A percentile compares a stretch with the other conserved stretches of the same genome.
phyloP scores from a whole-genome alignment of 92 coral and sea anemone species.

The Ricordea florida region DNA sequence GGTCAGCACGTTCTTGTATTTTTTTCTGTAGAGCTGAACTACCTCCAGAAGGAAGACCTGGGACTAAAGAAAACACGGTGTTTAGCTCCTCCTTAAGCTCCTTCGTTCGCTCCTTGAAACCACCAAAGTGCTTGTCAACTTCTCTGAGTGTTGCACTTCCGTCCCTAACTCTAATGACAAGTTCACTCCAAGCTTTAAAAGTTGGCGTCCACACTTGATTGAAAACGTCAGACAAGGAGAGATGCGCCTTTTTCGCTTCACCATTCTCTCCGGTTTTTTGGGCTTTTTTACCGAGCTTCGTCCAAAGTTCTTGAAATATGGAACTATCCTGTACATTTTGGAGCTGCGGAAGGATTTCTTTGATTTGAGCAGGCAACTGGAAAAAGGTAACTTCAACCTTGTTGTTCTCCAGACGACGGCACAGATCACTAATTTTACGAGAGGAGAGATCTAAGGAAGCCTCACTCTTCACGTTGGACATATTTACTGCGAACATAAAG shows the following conservation, averaged over 20 bases:
- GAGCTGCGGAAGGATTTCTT: conserved; percentile 24
- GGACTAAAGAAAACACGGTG: not conserved
- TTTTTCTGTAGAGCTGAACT: not conserved
- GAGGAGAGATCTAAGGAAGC: conserved; percentile 3
- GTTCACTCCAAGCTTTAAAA: conserved; percentile 10
- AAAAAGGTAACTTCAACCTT: conserved; percentile 26
- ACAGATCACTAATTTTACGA: conserved; percentile 22
- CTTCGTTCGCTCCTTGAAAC: not conserved
- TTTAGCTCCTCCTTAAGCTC: conserved; percentile 51
- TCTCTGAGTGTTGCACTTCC: conserved; percentile 39
- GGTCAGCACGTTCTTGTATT: not conserved
- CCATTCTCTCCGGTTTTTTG: conserved; percentile 27
- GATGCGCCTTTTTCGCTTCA: conserved; percentile 1
- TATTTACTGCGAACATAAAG: conserved; percentile 4
- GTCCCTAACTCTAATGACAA: not conserved
- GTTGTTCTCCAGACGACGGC: conserved; percentile 12
- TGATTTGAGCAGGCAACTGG: conserved; percentile 13
- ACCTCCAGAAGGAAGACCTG: not conserved
- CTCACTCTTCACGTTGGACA: not conserved
- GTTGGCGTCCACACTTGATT: conserved; percentile 58
- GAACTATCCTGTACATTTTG: conserved; percentile 35
- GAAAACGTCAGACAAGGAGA: conserved; percentile 49
- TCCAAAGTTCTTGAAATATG: conserved; percentile 63
- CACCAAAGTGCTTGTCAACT: conserved; percentile 44
- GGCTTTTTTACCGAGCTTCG: conserved; percentile 32